Percentiles rank a stretch among this genome's conserved stretches.
These are phyloP conservation scores for Tachina lurida DNA, from an alignment of 2,888 invertebrate species.

Conservation along the genomic window DNA sequence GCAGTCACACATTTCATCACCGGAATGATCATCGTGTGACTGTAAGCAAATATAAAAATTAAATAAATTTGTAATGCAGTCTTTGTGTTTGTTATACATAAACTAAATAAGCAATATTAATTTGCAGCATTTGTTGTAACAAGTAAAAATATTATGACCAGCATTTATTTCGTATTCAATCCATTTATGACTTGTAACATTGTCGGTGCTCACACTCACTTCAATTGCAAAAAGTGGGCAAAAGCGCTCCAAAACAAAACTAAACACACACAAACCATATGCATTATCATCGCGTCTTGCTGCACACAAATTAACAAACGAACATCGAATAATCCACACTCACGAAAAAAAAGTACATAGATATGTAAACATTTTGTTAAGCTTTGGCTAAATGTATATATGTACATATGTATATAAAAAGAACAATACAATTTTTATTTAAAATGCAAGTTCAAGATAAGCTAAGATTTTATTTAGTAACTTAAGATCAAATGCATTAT, in stretches of 20 bases:
- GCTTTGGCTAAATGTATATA: background rate
- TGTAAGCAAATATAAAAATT: slow-evolving; percentile 71
- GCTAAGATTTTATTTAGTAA: too few relatives aligned
- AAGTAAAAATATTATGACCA: slow-evolving; percentile 73
- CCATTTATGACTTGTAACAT: slow-evolving; percentile 24
- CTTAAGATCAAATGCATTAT: too few relatives aligned
- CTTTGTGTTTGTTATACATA: slow-evolving; percentile 72
- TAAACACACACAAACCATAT: slow-evolving; percentile 8
- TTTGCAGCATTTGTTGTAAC: slow-evolving; percentile 76
- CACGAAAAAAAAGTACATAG: background rate
- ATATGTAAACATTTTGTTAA: background rate
- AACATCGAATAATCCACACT: slow-evolving; percentile 5
- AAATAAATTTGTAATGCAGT: slow-evolving; percentile 59
- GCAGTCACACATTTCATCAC: slow-evolving; percentile 83
- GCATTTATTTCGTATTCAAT: slow-evolving; percentile 57
- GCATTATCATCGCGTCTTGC: background rate
- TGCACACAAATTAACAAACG: background rate
- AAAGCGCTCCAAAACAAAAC: slow-evolving; percentile 34
- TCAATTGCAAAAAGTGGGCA: slow-evolving; percentile 10
- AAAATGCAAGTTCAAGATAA: too few relatives aligned
- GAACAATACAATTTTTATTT: too few relatives aligned
- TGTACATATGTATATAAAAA: background rate
- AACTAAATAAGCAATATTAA: slow-evolving; percentile 74
- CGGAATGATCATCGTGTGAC: slow-evolving; percentile 83
- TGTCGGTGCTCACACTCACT: slow-evolving; percentile 19